phyloP scores from a whole-genome alignment of 2,797 vertebrate species.

The Allobates femoralis region DNA sequence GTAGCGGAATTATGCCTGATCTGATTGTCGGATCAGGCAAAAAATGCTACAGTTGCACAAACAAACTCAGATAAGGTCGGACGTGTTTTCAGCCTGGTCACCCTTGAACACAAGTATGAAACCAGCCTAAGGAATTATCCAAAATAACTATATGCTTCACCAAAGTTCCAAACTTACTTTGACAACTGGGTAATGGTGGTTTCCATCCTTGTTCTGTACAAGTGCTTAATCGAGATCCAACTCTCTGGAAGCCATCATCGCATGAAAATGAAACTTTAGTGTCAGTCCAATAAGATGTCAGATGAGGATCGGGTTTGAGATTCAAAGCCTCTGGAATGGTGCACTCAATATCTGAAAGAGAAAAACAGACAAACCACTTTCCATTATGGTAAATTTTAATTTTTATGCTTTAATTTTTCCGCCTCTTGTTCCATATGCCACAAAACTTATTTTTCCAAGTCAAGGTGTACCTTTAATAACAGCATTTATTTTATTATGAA shows the following conservation, averaged over 20 bases:
- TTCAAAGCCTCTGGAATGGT: background rate
- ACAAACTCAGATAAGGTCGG: too few relatives aligned
- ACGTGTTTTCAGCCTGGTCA: too few relatives aligned
- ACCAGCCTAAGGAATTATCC: too few relatives aligned
- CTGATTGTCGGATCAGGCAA: too few relatives aligned
- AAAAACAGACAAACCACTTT: background rate
- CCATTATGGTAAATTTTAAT: background rate
- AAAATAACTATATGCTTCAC: background rate
- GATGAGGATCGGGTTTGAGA: background rate
- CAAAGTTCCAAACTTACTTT: constrained; percentile 8
- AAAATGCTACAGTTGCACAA: too few relatives aligned
- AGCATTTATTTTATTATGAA: too few relatives aligned
- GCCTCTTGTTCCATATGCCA: too few relatives aligned
- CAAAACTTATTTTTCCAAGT: too few relatives aligned
- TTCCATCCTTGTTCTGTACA: constrained; percentile 3
- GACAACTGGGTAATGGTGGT: constrained; percentile 3
- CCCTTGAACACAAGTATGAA: too few relatives aligned
- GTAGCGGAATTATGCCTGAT: too few relatives aligned
- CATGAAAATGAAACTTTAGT: background rate
- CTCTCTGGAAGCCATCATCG: background rate
- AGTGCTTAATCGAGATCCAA: background rate
- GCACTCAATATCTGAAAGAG: constrained; percentile 14
- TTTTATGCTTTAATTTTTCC: too few relatives aligned
- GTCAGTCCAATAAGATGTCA: rapidly evolving
- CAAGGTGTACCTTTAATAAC: too few relatives aligned